Evolutionary conservation across 30 jellyfish, hydroid and myxozoan species (phyloP).

Genomic region (Nemopilema nomurai): DNA sequence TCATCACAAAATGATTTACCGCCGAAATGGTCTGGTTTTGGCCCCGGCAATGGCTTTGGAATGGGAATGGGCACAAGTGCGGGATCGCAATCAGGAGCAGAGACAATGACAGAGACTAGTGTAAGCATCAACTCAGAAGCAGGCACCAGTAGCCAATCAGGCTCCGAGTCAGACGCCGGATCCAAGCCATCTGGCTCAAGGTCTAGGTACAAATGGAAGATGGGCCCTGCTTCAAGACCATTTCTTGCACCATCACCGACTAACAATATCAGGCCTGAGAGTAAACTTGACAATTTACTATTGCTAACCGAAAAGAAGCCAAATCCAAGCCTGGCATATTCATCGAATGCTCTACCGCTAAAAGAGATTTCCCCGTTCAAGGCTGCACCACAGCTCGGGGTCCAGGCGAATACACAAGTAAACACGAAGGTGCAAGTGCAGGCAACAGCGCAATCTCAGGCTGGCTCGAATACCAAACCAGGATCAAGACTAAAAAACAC

Average conservation of each 20-base stretch:
- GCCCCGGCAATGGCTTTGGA: slow-evolving; percentile 30
- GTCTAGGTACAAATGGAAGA: slow-evolving; percentile 22
- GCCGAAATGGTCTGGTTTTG: slow-evolving; percentile 7
- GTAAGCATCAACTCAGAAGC: slow-evolving; percentile 4
- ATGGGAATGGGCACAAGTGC: slow-evolving; percentile 23
- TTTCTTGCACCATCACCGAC: background rate
- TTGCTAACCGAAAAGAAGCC: background rate
- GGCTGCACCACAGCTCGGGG: slow-evolving; percentile 31
- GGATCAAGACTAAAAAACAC: background rate
- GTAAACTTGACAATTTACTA: too few species aligned
- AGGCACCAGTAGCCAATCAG: slow-evolving; percentile 1
- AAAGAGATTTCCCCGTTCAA: slow-evolving; percentile 5
- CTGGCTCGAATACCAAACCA: slow-evolving; percentile 6
- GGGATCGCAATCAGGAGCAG: slow-evolving; percentile 27
- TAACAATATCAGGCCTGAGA: background rate
- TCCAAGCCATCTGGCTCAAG: background rate
- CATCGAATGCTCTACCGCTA: background rate
- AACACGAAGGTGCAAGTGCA: slow-evolving; percentile 25
- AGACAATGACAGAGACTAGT: slow-evolving; percentile 11
- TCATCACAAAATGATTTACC: background rate
- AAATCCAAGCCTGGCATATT: background rate
- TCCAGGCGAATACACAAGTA: slow-evolving; percentile 20
- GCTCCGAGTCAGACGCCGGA: background rate
- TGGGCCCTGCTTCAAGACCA: background rate
- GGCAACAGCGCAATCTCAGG: slow-evolving; percentile 5